phyloP scores from a whole-genome alignment of 2,797 vertebrate genomes.

The Xyrichtys novacula region DNA sequence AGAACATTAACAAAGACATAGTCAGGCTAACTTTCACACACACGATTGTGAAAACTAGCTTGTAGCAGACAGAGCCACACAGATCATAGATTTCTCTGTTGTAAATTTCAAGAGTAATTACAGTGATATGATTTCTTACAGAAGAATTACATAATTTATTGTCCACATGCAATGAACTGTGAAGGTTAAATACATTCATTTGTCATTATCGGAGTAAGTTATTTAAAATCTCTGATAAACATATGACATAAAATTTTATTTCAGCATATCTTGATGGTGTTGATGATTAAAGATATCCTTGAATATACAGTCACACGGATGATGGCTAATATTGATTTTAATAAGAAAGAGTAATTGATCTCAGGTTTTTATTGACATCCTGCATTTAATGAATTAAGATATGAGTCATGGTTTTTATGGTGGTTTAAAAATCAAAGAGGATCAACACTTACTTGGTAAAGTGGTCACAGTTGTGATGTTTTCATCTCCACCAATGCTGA shows the following conservation, averaged over 20 bases:
- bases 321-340: not conserved
- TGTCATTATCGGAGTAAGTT: not conserved
- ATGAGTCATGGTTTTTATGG: no score
- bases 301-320: not conserved
- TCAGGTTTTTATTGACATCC: not conserved
- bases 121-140: no score
- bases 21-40: no score
- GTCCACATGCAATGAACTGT: no score
- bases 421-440: no score
- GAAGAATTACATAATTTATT: no score
- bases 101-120: no score
- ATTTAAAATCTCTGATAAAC: not conserved
- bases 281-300: not conserved
- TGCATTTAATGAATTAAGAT: not conserved
- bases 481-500: slow-evolving; percentile 91
- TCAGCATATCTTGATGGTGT: not conserved
- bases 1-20: slow-evolving; percentile 37
- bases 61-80: no score
- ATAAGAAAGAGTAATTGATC: slow-evolving; percentile 24
- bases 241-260: not conserved
- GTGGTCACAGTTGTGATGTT: slow-evolving; percentile 89
- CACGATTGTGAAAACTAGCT: no score
- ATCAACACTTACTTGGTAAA: slow-evolving; percentile 94
- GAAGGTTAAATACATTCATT: no score
- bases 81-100: no score